Evolutionary conservation across 92 coral and sea anemone species (phyloP), one percentile per base, ranked within the genome.

Genomic region (Porites cylindrica): DNA sequence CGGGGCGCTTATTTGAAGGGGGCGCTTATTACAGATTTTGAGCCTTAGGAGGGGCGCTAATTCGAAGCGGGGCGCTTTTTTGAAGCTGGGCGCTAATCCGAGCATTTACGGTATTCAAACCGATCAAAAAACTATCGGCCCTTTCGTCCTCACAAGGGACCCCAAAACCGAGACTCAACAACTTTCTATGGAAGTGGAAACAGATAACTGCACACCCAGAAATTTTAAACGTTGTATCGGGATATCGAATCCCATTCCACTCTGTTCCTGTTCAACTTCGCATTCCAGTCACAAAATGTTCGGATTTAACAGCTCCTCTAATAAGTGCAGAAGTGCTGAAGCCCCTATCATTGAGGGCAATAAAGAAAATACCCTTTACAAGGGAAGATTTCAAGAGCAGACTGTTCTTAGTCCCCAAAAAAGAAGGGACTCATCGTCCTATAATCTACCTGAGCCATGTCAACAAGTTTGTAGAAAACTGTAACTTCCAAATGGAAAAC

Each of bases 401-500:
- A 78, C 17, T 62, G 18, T 78, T 63, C 29, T 56, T 29, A 14
- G 82, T 63, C 16, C 82, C 70, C 24, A 20, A 8, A 65, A 78
- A 67, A 26, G 51, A 67, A 67, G 72, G 72, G 3, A 18, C 51
- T 7, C 21, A 8, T 6, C 50, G 51, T 16, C 67, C 80, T 6
- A 53, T 56, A 8, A 76, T 54, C 51, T 66, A 56, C 80, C 21
- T 53, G 16, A 76, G 80, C 19, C 66, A 7, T 10, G 53, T 76
- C 66, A 76, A 76, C 10, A 7, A 20, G 17, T 67, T 67, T 67
- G 0, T 67, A 32, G 1, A 54, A 54, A 54, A 54, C 13, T 54
- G 20, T 11, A 2, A 21, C 23, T 82, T 71, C 54, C 88, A 83
- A 54, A 82, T 69, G 74, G 74, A 69, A 51, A 69, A 69, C 74